Base-by-base conservation (phyloP, 2,888 invertebrate genomes). In the Leuctra nigra region DNA sequence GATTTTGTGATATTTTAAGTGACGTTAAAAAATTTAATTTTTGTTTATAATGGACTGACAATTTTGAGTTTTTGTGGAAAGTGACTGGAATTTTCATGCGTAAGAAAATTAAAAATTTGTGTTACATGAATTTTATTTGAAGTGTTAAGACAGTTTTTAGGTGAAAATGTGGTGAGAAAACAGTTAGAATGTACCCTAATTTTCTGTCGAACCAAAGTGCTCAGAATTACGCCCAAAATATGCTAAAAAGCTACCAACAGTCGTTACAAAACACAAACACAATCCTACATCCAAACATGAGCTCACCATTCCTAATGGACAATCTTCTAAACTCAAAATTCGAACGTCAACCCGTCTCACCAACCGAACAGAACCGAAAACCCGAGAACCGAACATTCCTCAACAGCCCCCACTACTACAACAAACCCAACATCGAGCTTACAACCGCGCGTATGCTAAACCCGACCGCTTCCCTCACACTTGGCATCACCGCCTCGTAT, bases 281-380 rank as follows among this genome's bases (percentile, higher is more conserved):
- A 55, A 63, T 76, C 4, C 77, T 77, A 6, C 33, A 33, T 35
- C 50, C 50, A n/a, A 50, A 50, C 63, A 78, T 79, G 74, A 75
- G 80, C 24, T 81, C 82, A 1, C 79, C 80, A 0, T 82, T 82
- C 64, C 65, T 81, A 54, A 80, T 82, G 61, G 81, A 82, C 67
- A 81, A 81, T 62, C 77, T 82, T 18, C 68, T 82, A 54, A 57
- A 53, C 24, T 23, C 54, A n/a, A 60, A 55, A 24, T 54, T 50
- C 20, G 58, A 55, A 25, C 54, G 25, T n/a, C n/a, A n/a, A n/a
- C n/a, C n/a, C 22, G 18, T 20, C 23, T 46, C 33, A 18, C 52
- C 56, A 18, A 4, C 35, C 18, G 25, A 25, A 47, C 16, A 29
- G 2, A 48, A 23, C 35, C 29, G 50, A 14, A 50, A 50, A 29